Evolutionary conservation across 2,888 invertebrate genomes (phyloP).

Genomic region (Cheilosia grossa): DNA sequence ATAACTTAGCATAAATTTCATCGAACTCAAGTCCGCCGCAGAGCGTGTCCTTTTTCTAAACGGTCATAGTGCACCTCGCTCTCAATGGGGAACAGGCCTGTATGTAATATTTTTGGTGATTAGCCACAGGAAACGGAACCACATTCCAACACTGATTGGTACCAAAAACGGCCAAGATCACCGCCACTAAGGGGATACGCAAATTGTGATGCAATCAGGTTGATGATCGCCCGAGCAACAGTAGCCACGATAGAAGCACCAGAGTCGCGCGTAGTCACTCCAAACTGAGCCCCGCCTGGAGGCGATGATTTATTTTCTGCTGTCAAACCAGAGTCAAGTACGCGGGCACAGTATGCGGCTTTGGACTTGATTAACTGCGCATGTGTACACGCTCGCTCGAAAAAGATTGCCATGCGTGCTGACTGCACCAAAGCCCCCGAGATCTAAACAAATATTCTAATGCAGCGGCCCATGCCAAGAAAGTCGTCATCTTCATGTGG

Average conservation of each 20-base stretch:
- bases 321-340: slow-evolving; percentile 67
- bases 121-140: slow-evolving; percentile 58
- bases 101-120: slow-evolving; percentile 43
- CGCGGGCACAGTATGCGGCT: slow-evolving; percentile 53
- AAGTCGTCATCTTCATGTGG: slow-evolving; percentile 51
- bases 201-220: slow-evolving; percentile 69
- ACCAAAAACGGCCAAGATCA: slow-evolving; percentile 58
- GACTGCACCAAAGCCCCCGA: slow-evolving; percentile 37
- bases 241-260: slow-evolving; percentile 42
- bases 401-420: slow-evolving; percentile 38
- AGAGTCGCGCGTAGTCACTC: slow-evolving; percentile 31
- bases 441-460: slow-evolving; percentile 59
- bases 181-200: slow-evolving; percentile 40
- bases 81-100: slow-evolving; percentile 16
- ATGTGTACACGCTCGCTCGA: slow-evolving; percentile 41
- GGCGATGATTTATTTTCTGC: slow-evolving; percentile 71
- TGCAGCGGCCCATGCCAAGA: slow-evolving; percentile 32
- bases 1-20: slow-evolving; percentile 71
- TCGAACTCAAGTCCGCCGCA: background rate
- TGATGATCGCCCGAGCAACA: slow-evolving; percentile 55
- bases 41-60: slow-evolving; percentile 31
- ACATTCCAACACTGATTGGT: slow-evolving; percentile 65
- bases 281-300: slow-evolving; percentile 34
- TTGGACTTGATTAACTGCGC: slow-evolving; percentile 63
- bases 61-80: slow-evolving; percentile 56